Evolutionary conservation across 2,113 vertebrate species (phyloP).

Genomic region (Thymallus thymallus): DNA sequence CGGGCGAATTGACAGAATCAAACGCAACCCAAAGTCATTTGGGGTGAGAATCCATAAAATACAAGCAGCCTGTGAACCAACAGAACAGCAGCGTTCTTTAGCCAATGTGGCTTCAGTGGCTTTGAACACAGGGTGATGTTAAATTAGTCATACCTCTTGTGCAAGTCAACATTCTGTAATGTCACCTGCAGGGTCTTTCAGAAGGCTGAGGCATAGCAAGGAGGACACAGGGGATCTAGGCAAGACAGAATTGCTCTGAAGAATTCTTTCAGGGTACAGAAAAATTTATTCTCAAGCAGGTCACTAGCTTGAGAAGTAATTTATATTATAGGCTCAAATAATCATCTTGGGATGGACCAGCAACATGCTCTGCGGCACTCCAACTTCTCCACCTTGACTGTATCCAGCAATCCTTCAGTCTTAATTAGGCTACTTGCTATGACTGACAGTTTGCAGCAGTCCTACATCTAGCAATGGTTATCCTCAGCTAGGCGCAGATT

Average conservation of each 20-base stretch:
- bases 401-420: too few species aligned
- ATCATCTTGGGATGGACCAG: too few species aligned
- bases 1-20: neutral
- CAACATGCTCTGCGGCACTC: too few species aligned
- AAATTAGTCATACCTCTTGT: neutral
- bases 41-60: neutral
- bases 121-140: neutral
- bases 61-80: neutral
- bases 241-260: neutral
- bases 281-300: neutral
- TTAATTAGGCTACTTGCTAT: too few species aligned
- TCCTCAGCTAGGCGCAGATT: too few species aligned
- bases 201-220: neutral
- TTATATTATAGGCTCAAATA: too few species aligned
- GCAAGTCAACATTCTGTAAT: neutral
- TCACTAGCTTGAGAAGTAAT: neutral
- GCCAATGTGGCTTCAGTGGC: too few species aligned
- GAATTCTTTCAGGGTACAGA: neutral
- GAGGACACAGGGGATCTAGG: neutral
- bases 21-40: neutral
- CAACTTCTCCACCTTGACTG: too few species aligned
- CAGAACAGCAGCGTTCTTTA: too few species aligned
- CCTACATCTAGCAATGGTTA: too few species aligned
- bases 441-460: too few species aligned
- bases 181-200: neutral